Conservation (phyloP, 2,888 invertebrate genomes). For the Anthophora plumipes region DNA sequence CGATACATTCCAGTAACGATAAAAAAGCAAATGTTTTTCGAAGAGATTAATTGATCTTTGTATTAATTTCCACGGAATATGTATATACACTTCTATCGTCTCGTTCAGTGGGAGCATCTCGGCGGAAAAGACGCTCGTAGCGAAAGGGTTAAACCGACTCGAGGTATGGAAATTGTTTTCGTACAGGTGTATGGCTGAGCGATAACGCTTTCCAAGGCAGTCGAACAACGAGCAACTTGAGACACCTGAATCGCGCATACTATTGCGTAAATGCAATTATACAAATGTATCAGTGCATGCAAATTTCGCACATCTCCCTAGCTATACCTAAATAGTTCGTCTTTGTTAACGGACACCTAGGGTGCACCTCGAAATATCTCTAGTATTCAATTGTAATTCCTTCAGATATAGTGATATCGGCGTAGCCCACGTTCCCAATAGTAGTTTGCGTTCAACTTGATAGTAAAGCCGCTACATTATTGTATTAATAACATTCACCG, state of each 20-base stretch:
- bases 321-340: constrained; percentile 36
- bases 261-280: not conserved
- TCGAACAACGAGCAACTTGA: constrained; percentile 15
- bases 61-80: too few species aligned
- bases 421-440: constrained; percentile 24
- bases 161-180: not conserved
- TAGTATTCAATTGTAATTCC: constrained; percentile 56
- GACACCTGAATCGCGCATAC: constrained; percentile 9
- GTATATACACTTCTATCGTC: too few species aligned
- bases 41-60: too few species aligned
- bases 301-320: constrained; percentile 43
- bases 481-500: constrained; percentile 50
- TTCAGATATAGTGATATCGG: constrained; percentile 27
- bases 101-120: too few species aligned
- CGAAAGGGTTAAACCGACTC: not conserved
- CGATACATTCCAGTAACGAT: too few species aligned
- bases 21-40: too few species aligned
- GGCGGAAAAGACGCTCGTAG: too few species aligned
- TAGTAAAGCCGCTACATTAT: constrained; percentile 14
- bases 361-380: constrained; percentile 33
- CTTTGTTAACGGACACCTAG: constrained; percentile 35
- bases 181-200: not conserved
- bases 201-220: not conserved
- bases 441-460: constrained; percentile 15
- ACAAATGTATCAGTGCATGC: constrained; percentile 16